Evolutionary conservation across 2,113 vertebrate genomes (phyloP), one percentile per base, ranked within the genome.

Genomic region (Bungarus multicinctus): DNA sequence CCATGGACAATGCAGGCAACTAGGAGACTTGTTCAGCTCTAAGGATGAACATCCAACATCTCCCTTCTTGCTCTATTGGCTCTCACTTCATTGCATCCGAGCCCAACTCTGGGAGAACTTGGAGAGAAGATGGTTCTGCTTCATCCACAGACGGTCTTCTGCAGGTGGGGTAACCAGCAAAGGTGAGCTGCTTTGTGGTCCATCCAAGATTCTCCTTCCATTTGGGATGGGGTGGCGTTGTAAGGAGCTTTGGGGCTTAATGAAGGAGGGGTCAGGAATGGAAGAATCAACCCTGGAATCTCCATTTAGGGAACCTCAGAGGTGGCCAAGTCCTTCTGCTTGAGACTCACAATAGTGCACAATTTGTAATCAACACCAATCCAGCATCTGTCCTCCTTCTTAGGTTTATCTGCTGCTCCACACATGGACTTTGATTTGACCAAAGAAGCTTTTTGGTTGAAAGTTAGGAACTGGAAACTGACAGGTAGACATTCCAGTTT

Each of bases 21-120:
- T 8, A 20, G 0, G 2, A 39, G n/a, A 20, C 6, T 39, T 3
- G n/a, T 0, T 20, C 34, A 39, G 18, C 3, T 20, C 5, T 39
- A 74, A 39, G n/a, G n/a, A 39, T 18, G n/a, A 39, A 20, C n/a
- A 0, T 8, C n/a, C 16, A 34, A 74, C 14, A 18, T 1, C n/a
- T 20, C 69, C 69, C n/a, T 74, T 39, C 69, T 34, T 20, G 16
- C 69, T 81, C 16, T 81, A 5, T 74, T 0, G 34, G 30, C 69
- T 81, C 69, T 20, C 34, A 1, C 0, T 39, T 81, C 69, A 20
- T 8, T 39, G 69, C 16, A 81, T 3, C 0, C 0, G 2, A 81
- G 5, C 0, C 69, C 69, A 20, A 81, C 69, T 20, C 16, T 8
- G 69, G 69, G 69, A 74, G n/a, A 74, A 74, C n/a, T 1, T 74